Evolutionary conservation across 2,797 vertebrate genomes (phyloP).

Genomic region (Moxostoma hubbsi): DNA sequence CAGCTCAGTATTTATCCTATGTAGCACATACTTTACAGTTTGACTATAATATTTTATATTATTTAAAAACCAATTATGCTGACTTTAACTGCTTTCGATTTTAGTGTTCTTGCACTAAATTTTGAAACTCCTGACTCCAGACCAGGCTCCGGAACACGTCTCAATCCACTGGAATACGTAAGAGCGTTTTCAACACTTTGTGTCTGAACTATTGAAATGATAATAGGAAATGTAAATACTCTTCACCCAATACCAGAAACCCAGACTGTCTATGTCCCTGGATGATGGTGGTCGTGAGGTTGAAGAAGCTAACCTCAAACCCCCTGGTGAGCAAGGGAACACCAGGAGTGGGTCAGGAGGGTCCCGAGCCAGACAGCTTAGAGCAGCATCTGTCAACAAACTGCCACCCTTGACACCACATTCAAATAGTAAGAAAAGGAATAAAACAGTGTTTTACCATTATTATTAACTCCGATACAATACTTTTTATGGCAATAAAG

Average conservation of each 20-base stretch:
- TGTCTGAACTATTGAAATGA: background rate
- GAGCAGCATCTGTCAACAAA: conserved; percentile 73
- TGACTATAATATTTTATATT: too few species aligned
- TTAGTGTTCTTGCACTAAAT: conserved; percentile 83
- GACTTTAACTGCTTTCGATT: conserved; percentile 50
- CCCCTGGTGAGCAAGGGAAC: conserved; percentile 74
- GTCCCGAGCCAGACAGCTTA: conserved; percentile 72
- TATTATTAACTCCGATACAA: too few species aligned
- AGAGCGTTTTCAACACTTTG: conserved; percentile 52
- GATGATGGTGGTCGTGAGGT: conserved; percentile 59
- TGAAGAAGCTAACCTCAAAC: conserved; percentile 75
- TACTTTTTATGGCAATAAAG: background rate
- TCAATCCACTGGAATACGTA: conserved; percentile 88
- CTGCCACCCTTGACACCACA: conserved; percentile 67
- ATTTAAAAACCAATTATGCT: background rate
- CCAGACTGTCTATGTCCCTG: conserved; percentile 68
- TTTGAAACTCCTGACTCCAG: conserved; percentile 88
- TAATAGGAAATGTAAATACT: background rate
- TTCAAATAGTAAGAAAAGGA: conserved; percentile 60
- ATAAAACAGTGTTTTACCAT: background rate
- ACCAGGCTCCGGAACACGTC: conserved; percentile 84
- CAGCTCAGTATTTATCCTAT: background rate
- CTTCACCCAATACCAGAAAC: conserved; percentile 76
- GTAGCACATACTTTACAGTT: too few species aligned
- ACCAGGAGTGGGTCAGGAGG: conserved; percentile 72